Conservation (phyloP, 2,888 invertebrate genomes). For the Drosophila picticornis region DNA sequence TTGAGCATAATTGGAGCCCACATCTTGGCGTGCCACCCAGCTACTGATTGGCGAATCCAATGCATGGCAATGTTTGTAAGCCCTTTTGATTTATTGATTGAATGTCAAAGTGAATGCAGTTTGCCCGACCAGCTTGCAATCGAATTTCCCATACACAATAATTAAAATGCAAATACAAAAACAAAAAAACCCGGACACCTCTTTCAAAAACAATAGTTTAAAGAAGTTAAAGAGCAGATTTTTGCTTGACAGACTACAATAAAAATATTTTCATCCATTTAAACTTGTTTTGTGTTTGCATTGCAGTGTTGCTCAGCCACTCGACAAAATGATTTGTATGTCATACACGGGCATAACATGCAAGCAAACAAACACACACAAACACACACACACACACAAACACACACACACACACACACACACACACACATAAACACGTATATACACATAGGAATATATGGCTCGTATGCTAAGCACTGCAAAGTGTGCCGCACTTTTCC, state of each 20-base stretch:
- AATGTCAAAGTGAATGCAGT: slow-evolving; percentile 67
- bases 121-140: slow-evolving; percentile 33
- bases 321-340: slow-evolving; percentile 75
- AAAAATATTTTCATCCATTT: slow-evolving; percentile 46
- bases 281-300: slow-evolving; percentile 36
- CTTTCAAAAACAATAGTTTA: slow-evolving; percentile 4
- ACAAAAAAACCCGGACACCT: background rate
- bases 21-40: slow-evolving; percentile 33
- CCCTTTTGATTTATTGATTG: slow-evolving; percentile 71
- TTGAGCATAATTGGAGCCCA: slow-evolving; percentile 65
- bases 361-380: slow-evolving; percentile 3
- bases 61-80: slow-evolving; percentile 43
- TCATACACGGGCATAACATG: slow-evolving; percentile 53
- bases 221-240: slow-evolving; percentile 10
- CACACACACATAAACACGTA: background rate
- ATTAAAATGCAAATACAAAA: slow-evolving; percentile 60
- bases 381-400: background rate
- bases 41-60: slow-evolving; percentile 62
- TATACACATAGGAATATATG: background rate
- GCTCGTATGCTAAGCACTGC: slow-evolving; percentile 54
- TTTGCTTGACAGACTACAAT: slow-evolving; percentile 16
- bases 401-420: background rate
- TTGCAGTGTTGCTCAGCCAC: slow-evolving; percentile 49
- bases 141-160: slow-evolving; percentile 49
- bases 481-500: slow-evolving; percentile 74